phyloP scores from a whole-genome alignment of 2,888 invertebrate species.

The Netelia melanura region DNA sequence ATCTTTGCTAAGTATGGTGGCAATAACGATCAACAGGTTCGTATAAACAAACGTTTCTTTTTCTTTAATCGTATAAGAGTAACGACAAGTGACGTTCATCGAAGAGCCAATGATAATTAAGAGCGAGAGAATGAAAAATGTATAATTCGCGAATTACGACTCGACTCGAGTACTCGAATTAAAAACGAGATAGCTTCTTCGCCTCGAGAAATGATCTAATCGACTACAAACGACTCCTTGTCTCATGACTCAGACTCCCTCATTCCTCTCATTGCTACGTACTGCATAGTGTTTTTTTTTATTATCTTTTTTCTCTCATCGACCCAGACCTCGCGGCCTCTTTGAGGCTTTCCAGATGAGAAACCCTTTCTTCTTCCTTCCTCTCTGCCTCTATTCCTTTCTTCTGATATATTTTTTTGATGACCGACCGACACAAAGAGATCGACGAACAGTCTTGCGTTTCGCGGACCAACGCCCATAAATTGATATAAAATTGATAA shows the following conservation, averaged over 20 bases:
- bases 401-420: slow-evolving; percentile 20
- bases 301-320: slow-evolving; percentile 53
- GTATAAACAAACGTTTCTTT: background rate
- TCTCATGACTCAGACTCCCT: slow-evolving; percentile 59
- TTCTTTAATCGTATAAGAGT: background rate
- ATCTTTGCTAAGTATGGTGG: slow-evolving; percentile 94
- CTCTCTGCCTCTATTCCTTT: slow-evolving; percentile 9
- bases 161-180: slow-evolving; percentile 27
- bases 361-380: slow-evolving; percentile 39
- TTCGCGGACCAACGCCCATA: slow-evolving; percentile 30
- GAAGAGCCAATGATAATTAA: background rate
- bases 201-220: slow-evolving; percentile 60
- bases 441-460: slow-evolving; percentile 15
- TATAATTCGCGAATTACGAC: slow-evolving; percentile 28
- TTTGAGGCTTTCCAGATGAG: slow-evolving; percentile 59
- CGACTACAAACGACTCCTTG: slow-evolving; percentile 67
- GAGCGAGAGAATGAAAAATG: slow-evolving; percentile 12
- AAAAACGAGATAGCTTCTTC: slow-evolving; percentile 33
- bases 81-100: slow-evolving; percentile 18
- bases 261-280: slow-evolving; percentile 47
- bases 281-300: slow-evolving; percentile 13
- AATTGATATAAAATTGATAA: slow-evolving; percentile 49
- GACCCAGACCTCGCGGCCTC: slow-evolving; percentile 45
- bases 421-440: slow-evolving; percentile 15
- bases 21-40: slow-evolving; percentile 93